Conservation (phyloP, 2,113 vertebrate genomes). For the Camelus dromedarius region DNA sequence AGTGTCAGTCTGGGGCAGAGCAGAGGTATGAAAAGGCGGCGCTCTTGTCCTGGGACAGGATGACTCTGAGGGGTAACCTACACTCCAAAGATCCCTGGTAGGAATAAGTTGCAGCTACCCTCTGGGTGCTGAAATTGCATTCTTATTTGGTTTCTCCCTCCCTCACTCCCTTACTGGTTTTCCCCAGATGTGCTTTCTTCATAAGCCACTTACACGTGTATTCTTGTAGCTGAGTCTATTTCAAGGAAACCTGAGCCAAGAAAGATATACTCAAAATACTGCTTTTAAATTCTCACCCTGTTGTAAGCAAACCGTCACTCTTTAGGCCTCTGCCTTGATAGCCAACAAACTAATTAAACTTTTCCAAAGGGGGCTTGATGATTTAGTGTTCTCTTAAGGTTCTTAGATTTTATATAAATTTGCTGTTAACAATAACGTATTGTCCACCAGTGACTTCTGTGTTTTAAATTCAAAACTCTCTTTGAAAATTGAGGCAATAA, state of each 20-base stretch:
- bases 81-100: background rate
- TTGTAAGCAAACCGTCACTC: background rate
- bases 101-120: background rate
- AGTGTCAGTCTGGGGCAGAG: background rate
- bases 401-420: constrained; percentile 30
- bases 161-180: background rate
- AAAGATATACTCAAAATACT: background rate
- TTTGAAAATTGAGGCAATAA: constrained; percentile 42
- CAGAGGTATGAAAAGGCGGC: background rate
- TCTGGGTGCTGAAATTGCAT: background rate
- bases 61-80: background rate
- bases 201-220: background rate
- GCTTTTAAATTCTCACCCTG: background rate
- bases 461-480: constrained; percentile 37
- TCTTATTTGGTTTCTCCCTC: background rate
- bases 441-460: background rate
- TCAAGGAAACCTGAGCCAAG: background rate
- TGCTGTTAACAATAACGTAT: background rate
- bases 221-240: background rate
- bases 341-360: background rate
- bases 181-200: background rate
- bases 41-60: too few species aligned
- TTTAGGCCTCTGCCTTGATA: background rate
- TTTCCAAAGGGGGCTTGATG: background rate
- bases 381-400: background rate